Percentiles rank a stretch among this genome's conserved stretches.
Conservation (phyloP, 2,797 vertebrate species). For the Lophotriccus pileatus region DNA sequence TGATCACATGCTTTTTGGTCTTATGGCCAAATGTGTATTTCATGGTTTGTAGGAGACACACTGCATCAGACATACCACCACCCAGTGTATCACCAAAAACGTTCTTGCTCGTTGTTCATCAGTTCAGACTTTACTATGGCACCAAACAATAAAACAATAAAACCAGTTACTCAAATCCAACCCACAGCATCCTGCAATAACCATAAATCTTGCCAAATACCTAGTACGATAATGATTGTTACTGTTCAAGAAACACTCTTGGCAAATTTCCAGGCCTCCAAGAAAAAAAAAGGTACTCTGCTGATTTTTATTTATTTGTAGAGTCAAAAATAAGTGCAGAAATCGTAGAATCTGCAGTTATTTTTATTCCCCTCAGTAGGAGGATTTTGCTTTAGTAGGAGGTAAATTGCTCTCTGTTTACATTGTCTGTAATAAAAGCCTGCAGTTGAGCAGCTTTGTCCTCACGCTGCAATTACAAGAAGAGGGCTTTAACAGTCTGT, state of each 20-base stretch:
- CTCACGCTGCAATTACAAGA: neutral
- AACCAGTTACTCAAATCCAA: neutral
- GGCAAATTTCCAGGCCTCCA: neutral
- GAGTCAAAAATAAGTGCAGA: slow-evolving; percentile 11
- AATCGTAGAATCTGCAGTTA: slow-evolving; percentile 16
- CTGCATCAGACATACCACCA: neutral
- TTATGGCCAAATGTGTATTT: neutral
- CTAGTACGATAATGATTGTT: neutral
- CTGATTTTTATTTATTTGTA: slow-evolving; percentile 25
- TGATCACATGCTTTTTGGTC: neutral
- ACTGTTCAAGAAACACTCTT: neutral
- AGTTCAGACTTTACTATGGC: neutral
- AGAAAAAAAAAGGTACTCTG: neutral
- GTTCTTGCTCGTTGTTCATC: neutral
- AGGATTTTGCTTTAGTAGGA: slow-evolving; percentile 39
- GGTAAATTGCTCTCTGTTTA: slow-evolving; percentile 50
- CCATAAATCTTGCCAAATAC: neutral
- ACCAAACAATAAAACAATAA: neutral
- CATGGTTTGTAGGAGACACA: neutral
- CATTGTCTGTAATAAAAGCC: slow-evolving; percentile 29
- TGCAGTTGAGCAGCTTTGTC: slow-evolving; percentile 39
- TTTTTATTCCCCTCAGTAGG: slow-evolving; percentile 23
- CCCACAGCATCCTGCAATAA: neutral
- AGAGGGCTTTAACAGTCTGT: neutral
- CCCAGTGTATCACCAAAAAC: neutral